Evolutionary conservation across 1,140 invertebrate species (phyloP).

Genomic region (Geopemphigus sp.): DNA sequence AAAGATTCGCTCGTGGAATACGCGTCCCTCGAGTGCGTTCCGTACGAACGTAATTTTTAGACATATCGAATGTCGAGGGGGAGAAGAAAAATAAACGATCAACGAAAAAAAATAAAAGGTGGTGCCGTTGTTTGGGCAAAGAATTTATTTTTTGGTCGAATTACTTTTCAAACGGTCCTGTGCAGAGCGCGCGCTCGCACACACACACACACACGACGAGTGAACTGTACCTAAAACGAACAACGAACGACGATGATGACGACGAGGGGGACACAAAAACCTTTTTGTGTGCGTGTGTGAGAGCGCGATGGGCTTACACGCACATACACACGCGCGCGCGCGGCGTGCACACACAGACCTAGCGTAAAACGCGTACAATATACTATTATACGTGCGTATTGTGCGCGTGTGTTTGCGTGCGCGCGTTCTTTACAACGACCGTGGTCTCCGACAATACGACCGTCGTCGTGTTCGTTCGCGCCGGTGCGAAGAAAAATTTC

Average conservation of each 20-base stretch:
- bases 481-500: slow-evolving; percentile 2
- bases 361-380: slow-evolving; percentile 1
- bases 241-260: too few relatives aligned
- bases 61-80: slow-evolving; percentile 39
- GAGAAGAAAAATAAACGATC: slow-evolving; percentile 26
- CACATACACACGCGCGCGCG: neutral
- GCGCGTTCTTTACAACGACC: neutral
- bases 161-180: slow-evolving; percentile 35
- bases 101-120: slow-evolving; percentile 1
- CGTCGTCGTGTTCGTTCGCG: neutral
- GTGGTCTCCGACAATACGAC: neutral
- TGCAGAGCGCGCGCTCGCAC: neutral
- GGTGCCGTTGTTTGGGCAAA: slow-evolving; percentile 33
- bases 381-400: neutral
- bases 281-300: slow-evolving; percentile 15
- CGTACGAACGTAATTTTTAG: slow-evolving; percentile 30
- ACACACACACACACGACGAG: too few relatives aligned
- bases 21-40: neutral
- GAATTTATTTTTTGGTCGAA: slow-evolving; percentile 46
- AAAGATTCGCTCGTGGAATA: neutral
- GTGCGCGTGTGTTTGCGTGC: neutral
- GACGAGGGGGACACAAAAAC: slow-evolving; percentile 21
- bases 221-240: neutral
- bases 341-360: neutral
- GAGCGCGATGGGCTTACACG: neutral